phyloP scores from a whole-genome alignment of 2,888 invertebrate genomes.

The Dryocosmus kuriphilus region DNA sequence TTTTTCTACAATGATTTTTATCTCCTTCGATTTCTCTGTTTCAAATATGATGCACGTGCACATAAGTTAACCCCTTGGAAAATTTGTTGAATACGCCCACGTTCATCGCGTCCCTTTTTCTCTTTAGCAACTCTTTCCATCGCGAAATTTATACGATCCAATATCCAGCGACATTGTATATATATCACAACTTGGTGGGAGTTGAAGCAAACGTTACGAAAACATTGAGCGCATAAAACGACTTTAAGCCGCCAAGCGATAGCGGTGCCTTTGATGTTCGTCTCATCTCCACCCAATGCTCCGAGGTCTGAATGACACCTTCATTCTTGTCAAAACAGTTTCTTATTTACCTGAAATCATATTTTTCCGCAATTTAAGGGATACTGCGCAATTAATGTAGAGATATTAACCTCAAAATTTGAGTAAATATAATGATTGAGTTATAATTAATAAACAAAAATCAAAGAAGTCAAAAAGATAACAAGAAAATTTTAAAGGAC shows the following conservation, averaged over 20 bases:
- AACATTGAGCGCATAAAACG: conserved; percentile 58
- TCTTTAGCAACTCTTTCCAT: conserved; percentile 36
- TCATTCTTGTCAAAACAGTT: conserved; percentile 50
- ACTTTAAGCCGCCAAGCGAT: conserved; percentile 68
- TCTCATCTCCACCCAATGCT: conserved; percentile 58
- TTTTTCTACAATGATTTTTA: neutral
- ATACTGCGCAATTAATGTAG: neutral
- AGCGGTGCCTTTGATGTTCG: conserved; percentile 74
- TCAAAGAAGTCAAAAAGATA: too few species aligned
- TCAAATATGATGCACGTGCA: neutral
- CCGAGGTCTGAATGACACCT: conserved; percentile 52
- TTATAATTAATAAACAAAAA: conserved; percentile 8
- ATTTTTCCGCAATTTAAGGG: conserved; percentile 22
- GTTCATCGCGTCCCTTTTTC: conserved; percentile 13
- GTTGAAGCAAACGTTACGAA: conserved; percentile 49
- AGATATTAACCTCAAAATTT: neutral
- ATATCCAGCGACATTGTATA: conserved; percentile 64
- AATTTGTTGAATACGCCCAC: conserved; percentile 20
- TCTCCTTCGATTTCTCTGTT: neutral
- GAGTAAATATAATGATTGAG: neutral
- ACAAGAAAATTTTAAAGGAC: too few species aligned
- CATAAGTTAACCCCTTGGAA: neutral
- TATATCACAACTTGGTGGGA: conserved; percentile 57
- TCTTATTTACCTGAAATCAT: neutral
- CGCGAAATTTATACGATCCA: conserved; percentile 64